These are phyloP conservation scores for Lepus oiostolus DNA, from an alignment of 2,797 vertebrate genomes.

Conservation along the genomic window DNA sequence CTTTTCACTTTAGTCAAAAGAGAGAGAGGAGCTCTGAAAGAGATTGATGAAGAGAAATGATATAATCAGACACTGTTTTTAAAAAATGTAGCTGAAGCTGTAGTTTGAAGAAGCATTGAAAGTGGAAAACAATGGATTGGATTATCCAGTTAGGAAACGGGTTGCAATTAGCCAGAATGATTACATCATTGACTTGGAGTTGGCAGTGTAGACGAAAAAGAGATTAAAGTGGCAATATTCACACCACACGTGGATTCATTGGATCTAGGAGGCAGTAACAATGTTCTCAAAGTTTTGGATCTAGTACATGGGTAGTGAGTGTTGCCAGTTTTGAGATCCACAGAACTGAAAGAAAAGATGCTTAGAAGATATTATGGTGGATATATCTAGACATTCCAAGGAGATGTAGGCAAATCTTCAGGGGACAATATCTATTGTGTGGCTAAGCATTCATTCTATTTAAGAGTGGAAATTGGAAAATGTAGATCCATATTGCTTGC, in stretches of 20 bases:
- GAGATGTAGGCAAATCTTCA: neutral
- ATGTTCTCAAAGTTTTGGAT: neutral
- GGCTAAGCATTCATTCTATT: neutral
- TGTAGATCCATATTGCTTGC: neutral
- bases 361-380: neutral
- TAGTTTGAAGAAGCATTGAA: neutral
- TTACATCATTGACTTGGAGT: rapidly evolving
- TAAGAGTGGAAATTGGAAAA: neutral
- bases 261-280: neutral
- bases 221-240: neutral
- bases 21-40: neutral
- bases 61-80: neutral
- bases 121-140: neutral
- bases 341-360: neutral
- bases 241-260: neutral
- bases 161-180: neutral
- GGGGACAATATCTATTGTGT: neutral
- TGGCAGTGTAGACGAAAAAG: neutral
- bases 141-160: neutral
- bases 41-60: neutral
- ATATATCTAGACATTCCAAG: neutral
- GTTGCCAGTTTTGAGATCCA: neutral
- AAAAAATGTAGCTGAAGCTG: neutral
- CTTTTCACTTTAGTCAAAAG: neutral
- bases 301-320: neutral